A percentile compares a stretch with the other conserved stretches of the same genome.
These are phyloP conservation scores for Steinernema carpocapsae DNA, from an alignment of 2,888 invertebrate species.

Conservation along the genomic window DNA sequence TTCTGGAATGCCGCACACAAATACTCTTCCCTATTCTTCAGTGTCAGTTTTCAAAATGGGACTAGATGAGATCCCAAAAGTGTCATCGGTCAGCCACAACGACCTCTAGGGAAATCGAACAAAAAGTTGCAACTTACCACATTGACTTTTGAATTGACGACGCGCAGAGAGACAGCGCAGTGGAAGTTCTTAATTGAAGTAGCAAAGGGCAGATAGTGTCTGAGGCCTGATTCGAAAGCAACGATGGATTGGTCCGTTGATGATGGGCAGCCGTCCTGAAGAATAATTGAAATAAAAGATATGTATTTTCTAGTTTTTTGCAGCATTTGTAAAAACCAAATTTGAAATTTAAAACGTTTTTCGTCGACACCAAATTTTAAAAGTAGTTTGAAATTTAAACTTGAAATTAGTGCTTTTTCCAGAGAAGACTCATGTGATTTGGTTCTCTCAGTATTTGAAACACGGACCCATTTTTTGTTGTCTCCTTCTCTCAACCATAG, in stretches of 20 bases:
- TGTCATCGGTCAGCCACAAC: not conserved
- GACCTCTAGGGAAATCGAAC: not conserved
- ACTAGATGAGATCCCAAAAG: not conserved
- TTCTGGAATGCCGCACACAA: too few relatives aligned
- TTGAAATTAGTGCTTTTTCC: too few relatives aligned
- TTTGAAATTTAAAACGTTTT: too few relatives aligned
- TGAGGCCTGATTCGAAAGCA: conserved; percentile 44
- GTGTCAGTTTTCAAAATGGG: not conserved
- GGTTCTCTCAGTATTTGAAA: too few relatives aligned
- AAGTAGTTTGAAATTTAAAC: too few relatives aligned
- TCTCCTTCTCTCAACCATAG: not conserved
- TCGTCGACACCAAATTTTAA: too few relatives aligned
- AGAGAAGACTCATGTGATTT: too few relatives aligned
- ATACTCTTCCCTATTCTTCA: too few relatives aligned
- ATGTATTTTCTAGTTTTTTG: too few relatives aligned
- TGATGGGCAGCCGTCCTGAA: conserved; percentile 52
- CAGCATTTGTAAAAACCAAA: too few relatives aligned
- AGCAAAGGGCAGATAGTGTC: conserved; percentile 44
- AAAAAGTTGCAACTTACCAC: conserved; percentile 42
- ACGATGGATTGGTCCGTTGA: conserved; percentile 48
- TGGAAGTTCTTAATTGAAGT: conserved; percentile 48
- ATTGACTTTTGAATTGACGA: conserved; percentile 48
- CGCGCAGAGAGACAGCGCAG: conserved; percentile 52
- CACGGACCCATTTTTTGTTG: too few relatives aligned
- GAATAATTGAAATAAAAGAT: conserved; percentile 39